These are phyloP conservation scores for Pseudois nayaur DNA, from an alignment of 2,113 vertebrate genomes.

Conservation along the genomic window DNA sequence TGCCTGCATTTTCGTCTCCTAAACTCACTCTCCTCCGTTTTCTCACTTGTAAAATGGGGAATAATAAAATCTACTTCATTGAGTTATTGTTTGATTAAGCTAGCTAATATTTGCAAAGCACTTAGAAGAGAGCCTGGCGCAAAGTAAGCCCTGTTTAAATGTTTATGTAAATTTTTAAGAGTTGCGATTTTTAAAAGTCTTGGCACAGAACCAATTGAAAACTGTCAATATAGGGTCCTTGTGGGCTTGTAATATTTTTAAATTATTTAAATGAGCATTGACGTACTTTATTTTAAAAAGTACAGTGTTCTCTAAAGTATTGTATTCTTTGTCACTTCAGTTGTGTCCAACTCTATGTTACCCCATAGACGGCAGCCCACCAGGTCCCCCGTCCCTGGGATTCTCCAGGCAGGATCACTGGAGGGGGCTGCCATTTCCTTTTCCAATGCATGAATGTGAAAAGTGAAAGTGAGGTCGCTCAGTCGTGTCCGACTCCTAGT, in stretches of 20 bases:
- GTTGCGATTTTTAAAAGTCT: neutral
- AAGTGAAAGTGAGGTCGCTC: too few relatives aligned
- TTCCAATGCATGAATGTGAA: too few relatives aligned
- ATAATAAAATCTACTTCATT: constrained; percentile 21
- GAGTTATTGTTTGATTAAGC: constrained; percentile 8
- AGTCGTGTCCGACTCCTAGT: too few relatives aligned
- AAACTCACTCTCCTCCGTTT: neutral
- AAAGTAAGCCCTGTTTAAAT: constrained; percentile 16
- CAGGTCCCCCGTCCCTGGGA: too few relatives aligned
- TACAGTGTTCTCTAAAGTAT: neutral
- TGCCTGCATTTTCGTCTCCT: neutral
- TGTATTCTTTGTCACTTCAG: too few relatives aligned
- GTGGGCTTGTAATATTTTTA: neutral
- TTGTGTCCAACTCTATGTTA: rapidly evolving
- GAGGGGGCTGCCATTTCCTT: too few relatives aligned
- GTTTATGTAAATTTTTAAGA: neutral
- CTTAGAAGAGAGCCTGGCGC: neutral
- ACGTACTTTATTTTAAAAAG: constrained; percentile 15
- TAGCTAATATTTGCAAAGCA: constrained; percentile 13
- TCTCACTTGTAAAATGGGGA: neutral
- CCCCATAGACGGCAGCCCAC: too few relatives aligned
- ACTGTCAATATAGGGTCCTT: neutral
- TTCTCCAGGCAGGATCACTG: too few relatives aligned
- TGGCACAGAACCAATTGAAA: neutral
- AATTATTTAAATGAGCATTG: constrained; percentile 21